Percentiles rank a stretch among this genome's conserved stretches.
phyloP scores from a whole-genome alignment of 2,888 invertebrate species.

The Theodoxus fluviatilis region DNA sequence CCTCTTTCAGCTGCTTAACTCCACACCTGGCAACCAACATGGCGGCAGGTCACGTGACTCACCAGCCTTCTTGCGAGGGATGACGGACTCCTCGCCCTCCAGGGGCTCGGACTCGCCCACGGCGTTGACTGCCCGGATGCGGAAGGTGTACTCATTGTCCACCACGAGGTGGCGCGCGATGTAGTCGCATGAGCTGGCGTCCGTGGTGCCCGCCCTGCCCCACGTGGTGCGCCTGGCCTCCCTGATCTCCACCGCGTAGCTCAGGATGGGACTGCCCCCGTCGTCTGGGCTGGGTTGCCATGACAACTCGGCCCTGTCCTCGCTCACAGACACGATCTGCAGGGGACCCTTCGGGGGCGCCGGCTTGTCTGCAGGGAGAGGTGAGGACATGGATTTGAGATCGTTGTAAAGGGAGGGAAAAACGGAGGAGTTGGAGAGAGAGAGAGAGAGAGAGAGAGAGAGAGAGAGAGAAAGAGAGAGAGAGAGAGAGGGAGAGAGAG shows the following conservation, averaged over 20 bases:
- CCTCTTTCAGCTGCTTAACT: not conserved
- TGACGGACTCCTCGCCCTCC: slow-evolving; percentile 85
- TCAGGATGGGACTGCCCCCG: slow-evolving; percentile 86
- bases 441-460: too few relatives aligned
- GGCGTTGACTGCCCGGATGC: slow-evolving; percentile 97
- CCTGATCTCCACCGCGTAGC: slow-evolving; percentile 84
- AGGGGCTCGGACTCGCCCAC: slow-evolving; percentile 96
- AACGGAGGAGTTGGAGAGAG: too few relatives aligned
- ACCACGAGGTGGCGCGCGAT: slow-evolving; percentile 87
- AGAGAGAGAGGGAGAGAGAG: too few relatives aligned
- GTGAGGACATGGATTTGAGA: too few relatives aligned
- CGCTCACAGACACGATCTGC: slow-evolving; percentile 90
- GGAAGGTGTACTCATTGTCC: slow-evolving; percentile 93
- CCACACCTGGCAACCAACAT: slow-evolving; percentile 24
- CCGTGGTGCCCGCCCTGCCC: slow-evolving; percentile 75
- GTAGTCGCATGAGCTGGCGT: slow-evolving; percentile 65
- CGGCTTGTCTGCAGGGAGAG: slow-evolving; percentile 48
- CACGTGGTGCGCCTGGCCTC: slow-evolving; percentile 90
- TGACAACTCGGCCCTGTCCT: slow-evolving; percentile 90
- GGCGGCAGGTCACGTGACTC: slow-evolving; percentile 15
- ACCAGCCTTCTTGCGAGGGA: slow-evolving; percentile 50
- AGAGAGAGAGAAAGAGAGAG: too few relatives aligned
- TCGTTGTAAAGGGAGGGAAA: too few relatives aligned
- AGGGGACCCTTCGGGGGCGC: slow-evolving; percentile 68
- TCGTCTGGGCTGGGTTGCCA: slow-evolving; percentile 97